A percentile compares a stretch with the other conserved stretches of the same genome.
These are phyloP conservation scores for Yasuhikotakia modesta DNA, from an alignment of 2,797 vertebrate species.

Conservation along the genomic window DNA sequence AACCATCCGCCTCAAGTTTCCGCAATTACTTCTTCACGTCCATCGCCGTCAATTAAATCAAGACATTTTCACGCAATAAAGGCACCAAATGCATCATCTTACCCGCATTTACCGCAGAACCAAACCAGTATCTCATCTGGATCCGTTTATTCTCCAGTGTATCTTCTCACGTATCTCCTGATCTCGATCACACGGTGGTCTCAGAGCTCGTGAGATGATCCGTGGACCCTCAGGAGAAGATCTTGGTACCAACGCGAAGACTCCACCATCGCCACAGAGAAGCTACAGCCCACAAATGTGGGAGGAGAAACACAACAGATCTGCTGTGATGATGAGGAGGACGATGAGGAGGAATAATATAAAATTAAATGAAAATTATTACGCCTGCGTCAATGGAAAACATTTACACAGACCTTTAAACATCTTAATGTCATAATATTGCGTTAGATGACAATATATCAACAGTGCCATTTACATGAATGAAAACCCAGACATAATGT, in stretches of 20 bases:
- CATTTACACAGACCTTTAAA: background rate
- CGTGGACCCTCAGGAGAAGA: constrained; percentile 34
- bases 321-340: constrained; percentile 11
- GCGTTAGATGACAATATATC: background rate
- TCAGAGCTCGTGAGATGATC: background rate
- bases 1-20: too few species aligned
- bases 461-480: background rate
- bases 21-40: background rate
- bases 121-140: constrained; percentile 18
- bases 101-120: constrained; percentile 19
- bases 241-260: constrained; percentile 36
- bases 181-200: background rate
- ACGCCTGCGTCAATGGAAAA: background rate
- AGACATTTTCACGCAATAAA: background rate
- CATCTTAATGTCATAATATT: background rate
- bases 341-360: constrained; percentile 7
- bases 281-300: constrained; percentile 19
- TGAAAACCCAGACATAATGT: background rate
- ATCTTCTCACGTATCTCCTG: background rate
- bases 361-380: background rate
- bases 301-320: constrained; percentile 19
- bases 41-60: background rate
- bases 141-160: too few species aligned
- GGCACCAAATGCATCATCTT: background rate
- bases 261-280: background rate